Base-by-base conservation (phyloP, 2,888 invertebrate genomes). In the Hedya salicella region DNA sequence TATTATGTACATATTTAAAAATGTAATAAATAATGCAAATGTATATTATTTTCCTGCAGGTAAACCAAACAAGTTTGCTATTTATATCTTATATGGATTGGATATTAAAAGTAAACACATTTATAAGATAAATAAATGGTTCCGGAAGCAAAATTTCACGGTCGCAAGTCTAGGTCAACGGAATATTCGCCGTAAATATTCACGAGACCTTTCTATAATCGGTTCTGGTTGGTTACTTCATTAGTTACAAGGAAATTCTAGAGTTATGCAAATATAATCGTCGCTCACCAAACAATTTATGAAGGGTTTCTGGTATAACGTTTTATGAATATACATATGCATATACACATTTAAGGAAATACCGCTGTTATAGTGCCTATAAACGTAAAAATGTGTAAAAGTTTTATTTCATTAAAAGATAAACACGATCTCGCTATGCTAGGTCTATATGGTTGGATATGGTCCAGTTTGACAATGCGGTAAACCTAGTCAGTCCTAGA, bases 101-200 rank as follows among this genome's bases (percentile, higher is more conserved):
- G 53, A 36, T n/a, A n/a, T 52, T 32, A 48, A 13, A 36, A 8
- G 39, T 39, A 60, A 65, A 60, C 54, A 61, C 21, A 46, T 17
- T 53, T 14, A 36, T 48, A 66, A 66, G 54, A 49, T 48, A 52
- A 66, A 49, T 48, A 52, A 59, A 36, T 46, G 14, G 66, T 14
- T n/a, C 53, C 48, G 66, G 66, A 66, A 66, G 61, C 53, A 3
- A 2, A 46, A 39, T 30, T 61, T 54, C 66, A 54, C 66, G 66
- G 66, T 21, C 66, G 48, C 46, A 9, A 19, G 4, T 54, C 49
- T 61, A 61, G 53, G 61, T 46, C 60, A n/a, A 54, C 46, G 60
- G 66, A 66, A 66, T 61, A 60, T 66, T 66, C 60, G 36, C 25
- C 21, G 25, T 44, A 6, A 46, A 60, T 60, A 25, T 32, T 50